phyloP scores from a whole-genome alignment of 1,140 invertebrate genomes.

The Battus philenor region DNA sequence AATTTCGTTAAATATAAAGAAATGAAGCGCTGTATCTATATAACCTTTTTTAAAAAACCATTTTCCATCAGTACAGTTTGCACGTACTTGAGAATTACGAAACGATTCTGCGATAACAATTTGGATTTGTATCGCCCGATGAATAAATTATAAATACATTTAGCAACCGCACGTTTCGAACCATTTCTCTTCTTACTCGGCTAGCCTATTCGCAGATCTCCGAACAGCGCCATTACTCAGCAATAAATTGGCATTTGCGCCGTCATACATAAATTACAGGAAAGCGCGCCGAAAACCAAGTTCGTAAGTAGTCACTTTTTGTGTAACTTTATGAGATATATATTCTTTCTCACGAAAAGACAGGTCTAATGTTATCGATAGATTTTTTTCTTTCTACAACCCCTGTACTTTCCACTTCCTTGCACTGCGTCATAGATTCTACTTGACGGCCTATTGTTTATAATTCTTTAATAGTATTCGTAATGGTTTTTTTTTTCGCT shows the following conservation, averaged over 20 bases:
- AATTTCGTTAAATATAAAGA: too few relatives aligned
- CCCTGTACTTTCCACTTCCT: too few relatives aligned
- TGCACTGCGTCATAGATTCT: too few relatives aligned
- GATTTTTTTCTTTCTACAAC: too few relatives aligned
- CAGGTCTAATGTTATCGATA: constrained; percentile 14
- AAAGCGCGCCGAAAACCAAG: constrained; percentile 63
- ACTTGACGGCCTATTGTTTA: too few relatives aligned
- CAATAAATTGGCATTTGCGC: constrained; percentile 75
- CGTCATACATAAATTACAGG: constrained; percentile 73
- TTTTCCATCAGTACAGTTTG: too few relatives aligned
- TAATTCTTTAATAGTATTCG: too few relatives aligned
- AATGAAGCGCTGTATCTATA: too few relatives aligned
- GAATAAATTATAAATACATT: constrained; percentile 74
- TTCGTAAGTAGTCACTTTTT: constrained; percentile 66
- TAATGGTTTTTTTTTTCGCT: too few relatives aligned
- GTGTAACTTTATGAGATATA: constrained; percentile 18
- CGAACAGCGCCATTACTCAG: constrained; percentile 74
- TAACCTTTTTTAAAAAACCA: too few relatives aligned
- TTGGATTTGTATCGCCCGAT: constrained; percentile 60
- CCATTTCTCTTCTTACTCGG: constrained; percentile 70
- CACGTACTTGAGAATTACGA: constrained; percentile 17
- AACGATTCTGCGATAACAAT: constrained; percentile 52
- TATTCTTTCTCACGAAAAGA: constrained; percentile 8
- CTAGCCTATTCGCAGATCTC: constrained; percentile 73
- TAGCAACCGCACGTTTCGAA: constrained; percentile 54